These are phyloP conservation scores for Limnothrissa miodon DNA, from an alignment of 2,113 vertebrate genomes.

Conservation along the genomic window DNA sequence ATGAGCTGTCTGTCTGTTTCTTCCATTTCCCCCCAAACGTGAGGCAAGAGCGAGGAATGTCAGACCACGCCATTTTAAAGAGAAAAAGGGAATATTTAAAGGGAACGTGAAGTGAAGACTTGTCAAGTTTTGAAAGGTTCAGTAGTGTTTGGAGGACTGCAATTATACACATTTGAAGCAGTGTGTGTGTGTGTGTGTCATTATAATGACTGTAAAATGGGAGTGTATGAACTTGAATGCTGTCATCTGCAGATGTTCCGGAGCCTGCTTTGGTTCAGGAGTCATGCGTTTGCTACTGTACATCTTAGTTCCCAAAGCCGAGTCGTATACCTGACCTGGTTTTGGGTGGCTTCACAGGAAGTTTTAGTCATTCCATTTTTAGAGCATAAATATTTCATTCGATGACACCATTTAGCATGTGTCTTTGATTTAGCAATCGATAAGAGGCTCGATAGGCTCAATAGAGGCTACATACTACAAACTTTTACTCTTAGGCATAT, in stretches of 20 bases:
- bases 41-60: neutral
- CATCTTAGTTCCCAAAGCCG: neutral
- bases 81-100: neutral
- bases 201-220: neutral
- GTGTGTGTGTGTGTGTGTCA: neutral
- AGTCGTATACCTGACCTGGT: neutral
- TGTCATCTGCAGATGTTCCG: neutral
- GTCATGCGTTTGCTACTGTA: neutral
- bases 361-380: neutral
- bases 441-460: too few species aligned
- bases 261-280: neutral
- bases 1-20: neutral
- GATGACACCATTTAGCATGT: neutral
- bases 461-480: neutral
- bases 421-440: neutral
- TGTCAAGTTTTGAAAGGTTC: neutral
- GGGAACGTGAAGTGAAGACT: neutral
- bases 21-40: neutral
- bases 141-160: neutral
- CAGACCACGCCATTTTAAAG: neutral
- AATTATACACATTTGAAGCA: neutral
- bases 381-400: neutral
- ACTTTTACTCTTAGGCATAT: neutral
- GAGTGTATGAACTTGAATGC: neutral
- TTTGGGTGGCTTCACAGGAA: conserved; percentile 1